Evolutionary conservation across 2,888 invertebrate species (phyloP).

Genomic region (Endotricha flammealis): DNA sequence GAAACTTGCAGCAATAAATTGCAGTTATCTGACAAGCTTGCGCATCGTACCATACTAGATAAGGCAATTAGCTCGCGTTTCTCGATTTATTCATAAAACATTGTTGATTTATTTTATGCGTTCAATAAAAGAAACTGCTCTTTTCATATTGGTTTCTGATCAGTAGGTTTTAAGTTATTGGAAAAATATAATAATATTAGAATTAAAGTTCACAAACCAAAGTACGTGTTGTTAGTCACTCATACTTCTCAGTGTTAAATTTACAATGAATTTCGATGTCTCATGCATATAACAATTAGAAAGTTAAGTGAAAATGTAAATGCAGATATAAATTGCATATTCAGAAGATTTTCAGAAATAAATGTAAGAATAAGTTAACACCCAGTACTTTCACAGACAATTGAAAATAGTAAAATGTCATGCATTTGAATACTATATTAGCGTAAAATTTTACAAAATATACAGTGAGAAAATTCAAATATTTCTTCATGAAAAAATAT

Average conservation of each 20-base stretch:
- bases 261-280: neutral
- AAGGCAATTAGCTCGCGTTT: neutral
- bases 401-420: too few species aligned
- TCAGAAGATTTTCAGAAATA: too few species aligned
- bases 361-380: too few species aligned
- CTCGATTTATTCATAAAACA: neutral
- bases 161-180: too few species aligned
- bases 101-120: neutral
- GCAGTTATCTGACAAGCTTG: neutral
- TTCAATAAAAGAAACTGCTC: neutral
- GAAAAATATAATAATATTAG: too few species aligned
- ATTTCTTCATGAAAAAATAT: too few species aligned
- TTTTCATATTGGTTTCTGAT: neutral
- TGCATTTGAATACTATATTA: too few species aligned
- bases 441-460: too few species aligned
- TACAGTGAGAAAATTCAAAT: too few species aligned
- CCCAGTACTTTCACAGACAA: too few species aligned
- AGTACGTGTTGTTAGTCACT: neutral
- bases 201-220: too few species aligned
- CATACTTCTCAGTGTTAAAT: neutral
- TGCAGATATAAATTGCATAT: neutral
- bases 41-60: too few species aligned
- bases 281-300: neutral
- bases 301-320: neutral
- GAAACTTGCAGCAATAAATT: neutral